Percentiles rank a stretch among this genome's conserved stretches.
phyloP scores from a whole-genome alignment of 30 jellyfish, hydroid and myxozoan species.

The Cassiopea xamachana region DNA sequence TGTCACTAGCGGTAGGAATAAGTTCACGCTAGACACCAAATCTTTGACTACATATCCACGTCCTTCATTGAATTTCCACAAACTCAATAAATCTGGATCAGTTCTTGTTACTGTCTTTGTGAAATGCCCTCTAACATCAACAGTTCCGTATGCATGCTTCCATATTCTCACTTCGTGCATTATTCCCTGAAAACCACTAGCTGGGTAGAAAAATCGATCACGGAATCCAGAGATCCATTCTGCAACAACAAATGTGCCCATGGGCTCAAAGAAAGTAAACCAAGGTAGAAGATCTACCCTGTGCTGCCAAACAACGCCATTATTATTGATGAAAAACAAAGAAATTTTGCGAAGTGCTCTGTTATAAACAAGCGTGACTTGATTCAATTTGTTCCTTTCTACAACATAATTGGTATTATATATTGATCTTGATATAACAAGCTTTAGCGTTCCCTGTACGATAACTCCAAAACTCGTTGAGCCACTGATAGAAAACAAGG shows the following conservation, averaged over 20 bases:
- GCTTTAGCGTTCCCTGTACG: conserved; percentile 51
- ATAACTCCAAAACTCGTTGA: conserved; percentile 45
- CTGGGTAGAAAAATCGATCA: conserved; percentile 61
- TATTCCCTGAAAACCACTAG: conserved; percentile 48
- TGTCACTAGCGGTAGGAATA: conserved; percentile 51
- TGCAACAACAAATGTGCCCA: conserved; percentile 57
- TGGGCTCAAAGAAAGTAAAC: conserved; percentile 56
- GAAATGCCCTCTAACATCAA: conserved; percentile 34
- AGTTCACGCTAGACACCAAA: conserved; percentile 41
- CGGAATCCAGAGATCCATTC: conserved; percentile 74
- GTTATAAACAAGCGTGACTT: conserved; percentile 56
- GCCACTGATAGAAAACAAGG: conserved; percentile 48
- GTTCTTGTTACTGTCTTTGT: background rate
- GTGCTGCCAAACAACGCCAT: conserved; percentile 28
- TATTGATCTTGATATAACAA: conserved; percentile 35
- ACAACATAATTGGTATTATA: conserved; percentile 38
- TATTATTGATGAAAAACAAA: conserved; percentile 54
- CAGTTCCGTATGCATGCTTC: conserved; percentile 67
- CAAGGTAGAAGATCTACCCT: conserved; percentile 40
- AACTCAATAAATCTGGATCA: conserved; percentile 30
- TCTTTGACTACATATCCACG: conserved; percentile 52
- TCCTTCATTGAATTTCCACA: conserved; percentile 72
- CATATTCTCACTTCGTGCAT: conserved; percentile 57
- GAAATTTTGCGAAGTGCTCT: conserved; percentile 4
- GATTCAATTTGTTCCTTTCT: conserved; percentile 30